Evolutionary conservation across 2,888 invertebrate genomes (phyloP), one percentile per base, ranked within the genome.

Genomic region (Xestia ashworthii): DNA sequence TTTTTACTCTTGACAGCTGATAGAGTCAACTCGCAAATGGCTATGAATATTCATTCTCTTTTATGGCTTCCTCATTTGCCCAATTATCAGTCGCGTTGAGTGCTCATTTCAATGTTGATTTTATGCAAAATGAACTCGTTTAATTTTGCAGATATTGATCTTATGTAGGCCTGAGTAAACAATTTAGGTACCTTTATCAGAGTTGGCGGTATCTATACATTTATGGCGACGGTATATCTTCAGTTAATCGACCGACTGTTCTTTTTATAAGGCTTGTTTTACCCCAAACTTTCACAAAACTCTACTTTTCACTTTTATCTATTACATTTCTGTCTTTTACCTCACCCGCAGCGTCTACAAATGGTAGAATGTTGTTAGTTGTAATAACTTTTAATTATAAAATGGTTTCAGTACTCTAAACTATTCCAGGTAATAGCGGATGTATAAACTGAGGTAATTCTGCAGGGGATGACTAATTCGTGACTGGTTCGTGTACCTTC

Each of bases 1-100:
- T 65, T 76, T 74, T 76, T 58, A 71, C 38, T 64, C 19, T 38
- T 67, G 46, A 44, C 58, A 60, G 60, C 70, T 73, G 64, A 84
- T 74, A 69, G n/a, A 72, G 62, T 81, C 60, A 25, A 53, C 68
- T 75, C 65, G 65, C n/a, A 44, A 75, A 81, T 77, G 25, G 46
- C 74, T 65, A 84, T 89, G 86, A 85, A 87, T 91, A 88, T 88
- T 88, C 80, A 87, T 87, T 85, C 78, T 74, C 53, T 84, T 90
- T 87, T 87, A 89, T 88, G 80, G 87, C 82, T 90, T 90, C 91
- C 90, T 91, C 85, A 88, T 92, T 89, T 88, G 76, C 84, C 80
- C 89, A 92, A 91, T 91, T 90, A 92, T 86, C 83, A 78, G 83
- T 68, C 74, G 75, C 71, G 73, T 78, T 83, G 72, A 68, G 81